These are phyloP conservation scores for Tetramorium alpestre DNA, from an alignment of 1,140 invertebrate genomes.

Conservation along the genomic window DNA sequence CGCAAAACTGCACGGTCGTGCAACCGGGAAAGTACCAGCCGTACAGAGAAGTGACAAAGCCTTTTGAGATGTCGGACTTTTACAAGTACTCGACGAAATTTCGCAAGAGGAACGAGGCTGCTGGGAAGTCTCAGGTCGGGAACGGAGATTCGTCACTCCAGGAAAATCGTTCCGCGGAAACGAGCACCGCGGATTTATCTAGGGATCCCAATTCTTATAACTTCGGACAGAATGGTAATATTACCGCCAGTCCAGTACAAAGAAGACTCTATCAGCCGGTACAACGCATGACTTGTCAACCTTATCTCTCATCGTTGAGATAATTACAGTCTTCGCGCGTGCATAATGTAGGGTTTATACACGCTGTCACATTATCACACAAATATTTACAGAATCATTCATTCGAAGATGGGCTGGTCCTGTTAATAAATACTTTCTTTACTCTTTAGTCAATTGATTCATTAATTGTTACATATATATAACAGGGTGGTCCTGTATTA, in stretches of 20 bases:
- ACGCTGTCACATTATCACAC: not conserved
- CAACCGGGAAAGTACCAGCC: constrained; percentile 95
- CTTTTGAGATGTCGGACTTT: constrained; percentile 98
- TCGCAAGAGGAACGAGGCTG: constrained; percentile 87
- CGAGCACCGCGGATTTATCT: constrained; percentile 3
- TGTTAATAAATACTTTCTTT: constrained; percentile 28
- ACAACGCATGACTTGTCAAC: constrained; percentile 84
- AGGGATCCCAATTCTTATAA: constrained; percentile 39
- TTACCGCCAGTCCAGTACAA: constrained; percentile 79
- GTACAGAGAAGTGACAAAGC: constrained; percentile 97
- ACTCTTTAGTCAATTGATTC: not conserved
- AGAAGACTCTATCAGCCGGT: constrained; percentile 85
- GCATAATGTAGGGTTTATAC: not conserved
- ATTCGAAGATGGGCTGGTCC: constrained; percentile 60
- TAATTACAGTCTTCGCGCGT: constrained; percentile 40
- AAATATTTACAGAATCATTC: not conserved
- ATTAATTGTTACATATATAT: not conserved
- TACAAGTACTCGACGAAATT: constrained; percentile 98
- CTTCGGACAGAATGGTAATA: constrained; percentile 47
- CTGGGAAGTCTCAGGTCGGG: constrained; percentile 26
- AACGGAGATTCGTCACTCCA: constrained; percentile 52
- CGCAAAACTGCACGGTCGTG: constrained; percentile 93
- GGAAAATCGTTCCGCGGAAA: constrained; percentile 45
- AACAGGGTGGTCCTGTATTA: not conserved
- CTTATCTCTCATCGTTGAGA: constrained; percentile 73